phyloP scores from a whole-genome alignment of 2,113 vertebrate genomes.

The Syngnathus typhle region DNA sequence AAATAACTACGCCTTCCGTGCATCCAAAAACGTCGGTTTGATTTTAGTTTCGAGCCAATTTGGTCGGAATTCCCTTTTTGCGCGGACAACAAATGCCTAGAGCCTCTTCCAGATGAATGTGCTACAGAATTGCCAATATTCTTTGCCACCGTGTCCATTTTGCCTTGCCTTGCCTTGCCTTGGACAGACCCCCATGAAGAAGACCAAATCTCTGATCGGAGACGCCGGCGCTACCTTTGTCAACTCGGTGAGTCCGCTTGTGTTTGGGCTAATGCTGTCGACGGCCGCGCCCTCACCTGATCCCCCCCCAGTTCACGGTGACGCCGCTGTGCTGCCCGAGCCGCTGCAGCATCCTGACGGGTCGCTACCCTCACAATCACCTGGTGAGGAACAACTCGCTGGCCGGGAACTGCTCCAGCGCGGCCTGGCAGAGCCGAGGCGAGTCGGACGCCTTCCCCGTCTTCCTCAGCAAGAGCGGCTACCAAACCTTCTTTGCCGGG shows the following conservation, averaged over 20 bases:
- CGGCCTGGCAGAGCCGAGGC: constrained; percentile 62
- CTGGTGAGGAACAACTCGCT: constrained; percentile 73
- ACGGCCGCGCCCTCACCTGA: not conserved
- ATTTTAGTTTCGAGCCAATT: no score
- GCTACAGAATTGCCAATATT: no score
- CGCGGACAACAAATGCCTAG: no score
- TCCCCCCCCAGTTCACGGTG: constrained; percentile 60
- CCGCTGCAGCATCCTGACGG: constrained; percentile 70
- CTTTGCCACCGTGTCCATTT: no score
- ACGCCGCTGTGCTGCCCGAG: constrained; percentile 77
- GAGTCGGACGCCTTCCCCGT: constrained; percentile 65
- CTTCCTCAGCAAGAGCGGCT: constrained; percentile 67
- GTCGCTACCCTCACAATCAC: constrained; percentile 76
- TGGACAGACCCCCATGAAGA: constrained; percentile 72
- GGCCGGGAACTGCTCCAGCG: constrained; percentile 73
- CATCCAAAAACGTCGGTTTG: no score
- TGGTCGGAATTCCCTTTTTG: no score
- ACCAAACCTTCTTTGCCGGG: constrained; percentile 76
- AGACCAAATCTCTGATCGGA: constrained; percentile 64
- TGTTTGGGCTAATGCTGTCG: no score
- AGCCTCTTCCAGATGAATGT: no score
- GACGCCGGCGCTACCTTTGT: constrained; percentile 71
- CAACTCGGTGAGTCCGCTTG: constrained; percentile 66
- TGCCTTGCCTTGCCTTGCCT: not conserved
- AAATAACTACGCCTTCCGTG: no score